A percentile compares a stretch with the other conserved stretches of the same genome.
These are phyloP conservation scores for Columba janthina DNA, from an alignment of 2,113 vertebrate genomes.

Conservation along the genomic window DNA sequence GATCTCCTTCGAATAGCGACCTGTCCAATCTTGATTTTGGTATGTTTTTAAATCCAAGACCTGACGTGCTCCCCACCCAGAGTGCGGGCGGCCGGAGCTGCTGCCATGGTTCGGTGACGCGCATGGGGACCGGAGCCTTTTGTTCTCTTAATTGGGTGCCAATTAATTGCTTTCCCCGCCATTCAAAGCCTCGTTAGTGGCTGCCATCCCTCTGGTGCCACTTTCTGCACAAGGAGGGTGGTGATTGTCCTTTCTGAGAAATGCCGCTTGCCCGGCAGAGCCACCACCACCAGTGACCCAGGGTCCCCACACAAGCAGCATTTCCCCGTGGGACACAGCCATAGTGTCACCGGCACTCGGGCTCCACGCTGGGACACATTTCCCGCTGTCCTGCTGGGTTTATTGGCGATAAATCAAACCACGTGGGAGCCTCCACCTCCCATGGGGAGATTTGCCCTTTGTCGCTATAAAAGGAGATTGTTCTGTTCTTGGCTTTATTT, in stretches of 20 bases:
- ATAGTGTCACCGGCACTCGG: neutral
- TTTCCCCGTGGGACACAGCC: neutral
- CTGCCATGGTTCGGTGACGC: neutral
- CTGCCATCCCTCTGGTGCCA: neutral
- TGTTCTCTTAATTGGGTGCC: neutral
- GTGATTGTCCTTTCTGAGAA: neutral
- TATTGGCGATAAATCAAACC: neutral
- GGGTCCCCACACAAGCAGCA: accelerated
- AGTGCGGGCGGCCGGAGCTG: neutral
- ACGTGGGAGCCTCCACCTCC: no score
- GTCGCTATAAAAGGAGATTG: neutral
- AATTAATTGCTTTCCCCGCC: neutral
- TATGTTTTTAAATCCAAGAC: accelerated
- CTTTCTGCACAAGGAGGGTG: neutral
- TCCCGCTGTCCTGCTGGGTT: neutral
- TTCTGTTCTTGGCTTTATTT: neutral
- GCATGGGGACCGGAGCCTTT: neutral
- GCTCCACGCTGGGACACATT: accelerated
- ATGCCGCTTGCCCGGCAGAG: accelerated
- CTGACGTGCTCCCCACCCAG: neutral
- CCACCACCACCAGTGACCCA: neutral
- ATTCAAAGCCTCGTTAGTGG: neutral
- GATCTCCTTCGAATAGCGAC: accelerated
- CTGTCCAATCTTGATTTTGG: no score
- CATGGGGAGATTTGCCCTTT: neutral